A percentile compares a stretch with the other conserved stretches of the same genome.
phyloP scores from a whole-genome alignment of 2,113 vertebrate genomes.

The Lampris megalopsis region DNA sequence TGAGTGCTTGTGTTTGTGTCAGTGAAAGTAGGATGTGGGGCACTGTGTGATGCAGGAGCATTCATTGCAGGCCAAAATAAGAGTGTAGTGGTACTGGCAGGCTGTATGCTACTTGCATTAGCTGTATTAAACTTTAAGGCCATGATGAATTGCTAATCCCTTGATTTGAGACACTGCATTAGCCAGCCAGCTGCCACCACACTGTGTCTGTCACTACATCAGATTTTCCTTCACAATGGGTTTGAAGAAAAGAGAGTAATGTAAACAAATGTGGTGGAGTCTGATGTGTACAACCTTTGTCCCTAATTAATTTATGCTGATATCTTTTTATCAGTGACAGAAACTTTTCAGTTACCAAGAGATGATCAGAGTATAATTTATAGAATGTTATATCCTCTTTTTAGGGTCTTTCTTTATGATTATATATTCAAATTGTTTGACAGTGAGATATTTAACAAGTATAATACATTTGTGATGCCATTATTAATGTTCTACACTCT shows the following conservation, averaged over 20 bases:
- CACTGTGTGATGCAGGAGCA: slow-evolving; percentile 14
- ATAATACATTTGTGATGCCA: neutral
- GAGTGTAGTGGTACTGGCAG: slow-evolving; percentile 27
- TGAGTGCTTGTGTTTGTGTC: slow-evolving; percentile 21
- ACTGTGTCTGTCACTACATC: neutral
- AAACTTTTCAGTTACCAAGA: neutral
- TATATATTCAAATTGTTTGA: neutral
- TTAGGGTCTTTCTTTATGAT: neutral
- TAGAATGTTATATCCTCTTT: neutral
- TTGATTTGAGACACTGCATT: slow-evolving; percentile 51
- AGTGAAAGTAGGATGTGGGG: slow-evolving; percentile 17
- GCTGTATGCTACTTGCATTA: slow-evolving; percentile 52
- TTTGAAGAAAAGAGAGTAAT: slow-evolving; percentile 4
- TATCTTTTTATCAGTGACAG: neutral
- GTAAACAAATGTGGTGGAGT: neutral
- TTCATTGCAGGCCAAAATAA: slow-evolving; percentile 13
- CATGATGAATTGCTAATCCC: slow-evolving; percentile 60
- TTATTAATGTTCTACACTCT: slow-evolving; percentile 7
- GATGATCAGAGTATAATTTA: neutral
- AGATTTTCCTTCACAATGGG: neutral
- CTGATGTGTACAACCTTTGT: neutral
- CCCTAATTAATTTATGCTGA: neutral
- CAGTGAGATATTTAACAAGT: neutral
- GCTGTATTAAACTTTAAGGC: slow-evolving; percentile 61
- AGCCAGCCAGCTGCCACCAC: slow-evolving; percentile 25